These are phyloP conservation scores for Antheraea assamensis DNA, from an alignment of 2,888 invertebrate species.

Conservation along the genomic window DNA sequence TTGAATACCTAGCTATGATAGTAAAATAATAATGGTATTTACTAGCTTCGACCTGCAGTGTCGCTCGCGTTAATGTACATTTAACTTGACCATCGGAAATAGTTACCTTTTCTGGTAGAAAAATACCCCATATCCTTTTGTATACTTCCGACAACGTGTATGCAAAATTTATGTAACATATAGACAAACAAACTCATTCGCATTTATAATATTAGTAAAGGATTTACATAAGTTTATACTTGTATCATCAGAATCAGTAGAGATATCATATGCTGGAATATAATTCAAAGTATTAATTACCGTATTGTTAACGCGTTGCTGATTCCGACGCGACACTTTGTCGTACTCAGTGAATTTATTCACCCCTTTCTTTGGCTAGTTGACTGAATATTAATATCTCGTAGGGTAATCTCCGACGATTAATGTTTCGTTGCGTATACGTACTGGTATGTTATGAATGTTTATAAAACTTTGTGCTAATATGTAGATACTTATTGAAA, in stretches of 20 bases:
- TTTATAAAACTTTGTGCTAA: slow-evolving; percentile 19
- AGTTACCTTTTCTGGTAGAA: no score
- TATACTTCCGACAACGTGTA: no score
- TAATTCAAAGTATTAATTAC: slow-evolving; percentile 62
- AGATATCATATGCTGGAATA: slow-evolving; percentile 15
- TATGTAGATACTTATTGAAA: not conserved
- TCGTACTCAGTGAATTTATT: slow-evolving; percentile 58
- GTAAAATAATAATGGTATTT: not conserved
- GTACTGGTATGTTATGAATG: slow-evolving; percentile 32
- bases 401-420: slow-evolving; percentile 69
- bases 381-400: slow-evolving; percentile 74
- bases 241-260: not conserved
- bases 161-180: no score
- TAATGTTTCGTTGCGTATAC: slow-evolving; percentile 50
- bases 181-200: no score
- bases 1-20: not conserved
- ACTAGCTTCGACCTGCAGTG: no score
- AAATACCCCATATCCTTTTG: no score
- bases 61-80: no score
- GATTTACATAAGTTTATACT: not conserved
- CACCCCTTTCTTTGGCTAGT: slow-evolving; percentile 74
- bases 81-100: no score
- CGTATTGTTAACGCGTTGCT: slow-evolving; percentile 71
- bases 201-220: no score
- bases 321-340: slow-evolving; percentile 64